Base-by-base conservation (phyloP, 2,113 vertebrate genomes). In the Heliornis fulica region DNA sequence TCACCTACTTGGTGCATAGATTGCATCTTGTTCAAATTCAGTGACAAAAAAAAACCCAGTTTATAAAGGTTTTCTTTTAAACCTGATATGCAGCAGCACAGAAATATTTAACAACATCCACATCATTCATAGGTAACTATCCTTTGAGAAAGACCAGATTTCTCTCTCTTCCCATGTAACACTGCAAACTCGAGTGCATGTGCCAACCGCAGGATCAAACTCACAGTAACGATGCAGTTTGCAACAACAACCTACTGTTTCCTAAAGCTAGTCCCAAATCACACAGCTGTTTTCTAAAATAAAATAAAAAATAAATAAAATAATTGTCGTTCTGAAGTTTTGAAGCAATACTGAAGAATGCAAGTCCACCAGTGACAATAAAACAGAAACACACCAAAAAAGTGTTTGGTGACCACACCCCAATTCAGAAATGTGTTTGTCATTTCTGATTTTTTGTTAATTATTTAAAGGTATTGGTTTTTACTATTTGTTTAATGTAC, bases 101-200 rank as follows among this genome's bases (percentile, higher is more conserved):
- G 77, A 93, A 95, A 89, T 71, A 75, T 92, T 94, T 93, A 86
- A 90, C 82, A 83, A 90, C 76, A 89, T 87, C 95, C 77, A 83
- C 80, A 74, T 92, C 60, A 1, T 87, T 93, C 93, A 71, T 48
- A 92, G 83, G 94, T 89, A 92, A 93, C 83, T 74, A 79, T 78
- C 93, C 78, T 89, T 96, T 95, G 93, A 95, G 89, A 94, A 95
- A 93, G 89, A 92, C 76, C 96, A 96, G 95, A 91, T 89, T 94
- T 89, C 91, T 93, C 63, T 68, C 77, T 77, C 72, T 83, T 76
- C 5, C 2, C 46, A 3, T 68, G 32, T 66, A 89, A 83, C 69
- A 5, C 60, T 41, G 79, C 75, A 87, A 71, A 63, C 64, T 59
- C 1, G 0, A 92, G 80, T 13, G 7, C 10, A 2, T 34, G 71